phyloP scores from a whole-genome alignment of 2,113 vertebrate genomes.

The Pachyramphus minor region DNA sequence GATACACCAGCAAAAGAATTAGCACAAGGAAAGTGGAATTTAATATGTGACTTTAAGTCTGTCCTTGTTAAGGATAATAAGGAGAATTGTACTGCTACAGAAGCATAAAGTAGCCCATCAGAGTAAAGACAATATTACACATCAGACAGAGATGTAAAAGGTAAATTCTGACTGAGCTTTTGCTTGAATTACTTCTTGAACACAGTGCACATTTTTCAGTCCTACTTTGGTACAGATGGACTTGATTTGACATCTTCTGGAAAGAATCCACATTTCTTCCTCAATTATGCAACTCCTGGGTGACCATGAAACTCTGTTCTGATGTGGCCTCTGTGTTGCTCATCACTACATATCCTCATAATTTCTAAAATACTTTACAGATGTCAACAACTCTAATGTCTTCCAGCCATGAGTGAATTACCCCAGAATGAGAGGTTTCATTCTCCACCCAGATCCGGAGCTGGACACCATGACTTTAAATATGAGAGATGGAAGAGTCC shows the following conservation, averaged over 20 bases:
- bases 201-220: neutral
- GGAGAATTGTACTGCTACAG: neutral
- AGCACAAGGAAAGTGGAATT: neutral
- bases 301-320: neutral
- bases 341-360: neutral
- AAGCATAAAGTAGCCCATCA: neutral
- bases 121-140: neutral
- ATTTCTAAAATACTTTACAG: constrained; percentile 42
- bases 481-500: neutral
- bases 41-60: neutral
- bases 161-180: neutral
- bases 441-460: neutral
- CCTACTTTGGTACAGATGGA: neutral
- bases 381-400: constrained; percentile 34
- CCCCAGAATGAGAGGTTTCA: neutral
- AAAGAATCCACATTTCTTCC: constrained; percentile 22
- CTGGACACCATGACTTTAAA: neutral
- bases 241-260: constrained; percentile 41
- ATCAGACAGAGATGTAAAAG: neutral
- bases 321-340: constrained; percentile 10
- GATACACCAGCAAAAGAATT: neutral
- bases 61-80: neutral
- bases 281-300: constrained; percentile 4
- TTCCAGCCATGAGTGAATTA: neutral
- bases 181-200: neutral